A percentile compares a stretch with the other conserved stretches of the same genome.
Evolutionary conservation across 2,797 vertebrate genomes (phyloP).

Genomic region (Sebastes jordani): DNA sequence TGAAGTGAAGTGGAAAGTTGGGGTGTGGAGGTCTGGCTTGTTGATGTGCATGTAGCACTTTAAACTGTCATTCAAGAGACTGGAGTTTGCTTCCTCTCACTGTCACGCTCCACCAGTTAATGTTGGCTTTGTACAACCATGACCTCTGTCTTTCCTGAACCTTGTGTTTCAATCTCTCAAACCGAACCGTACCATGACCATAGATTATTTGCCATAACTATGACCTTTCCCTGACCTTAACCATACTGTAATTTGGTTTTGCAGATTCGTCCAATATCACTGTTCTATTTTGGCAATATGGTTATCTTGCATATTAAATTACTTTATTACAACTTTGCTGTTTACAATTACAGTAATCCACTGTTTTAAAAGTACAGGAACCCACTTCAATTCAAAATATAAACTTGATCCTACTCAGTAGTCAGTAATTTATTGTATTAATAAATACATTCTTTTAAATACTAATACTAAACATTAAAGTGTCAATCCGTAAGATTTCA

Average conservation of each 20-base stretch:
- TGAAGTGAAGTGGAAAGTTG: background rate
- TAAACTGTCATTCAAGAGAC: background rate
- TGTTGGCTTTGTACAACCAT: background rate
- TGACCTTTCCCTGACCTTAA: background rate
- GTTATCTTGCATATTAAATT: background rate
- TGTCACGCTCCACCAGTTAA: background rate
- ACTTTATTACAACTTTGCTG: background rate
- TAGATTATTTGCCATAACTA: background rate
- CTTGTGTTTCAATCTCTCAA: background rate
- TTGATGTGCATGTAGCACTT: background rate
- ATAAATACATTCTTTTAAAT: background rate
- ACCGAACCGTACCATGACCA: background rate
- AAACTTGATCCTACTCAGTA: background rate
- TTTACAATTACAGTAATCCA: background rate
- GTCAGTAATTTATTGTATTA: background rate
- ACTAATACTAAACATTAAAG: background rate
- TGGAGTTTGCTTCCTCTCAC: background rate
- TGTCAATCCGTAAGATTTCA: too few relatives aligned
- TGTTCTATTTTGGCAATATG: background rate
- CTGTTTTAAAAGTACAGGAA: background rate
- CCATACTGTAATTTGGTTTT: background rate
- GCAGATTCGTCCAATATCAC: too few relatives aligned
- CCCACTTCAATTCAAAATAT: background rate
- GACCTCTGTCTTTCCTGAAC: background rate
- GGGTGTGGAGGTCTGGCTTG: background rate